A percentile compares a stretch with the other conserved stretches of the same genome.
phyloP scores from a whole-genome alignment of 1,140 invertebrate genomes.

The Papilio polytes region DNA sequence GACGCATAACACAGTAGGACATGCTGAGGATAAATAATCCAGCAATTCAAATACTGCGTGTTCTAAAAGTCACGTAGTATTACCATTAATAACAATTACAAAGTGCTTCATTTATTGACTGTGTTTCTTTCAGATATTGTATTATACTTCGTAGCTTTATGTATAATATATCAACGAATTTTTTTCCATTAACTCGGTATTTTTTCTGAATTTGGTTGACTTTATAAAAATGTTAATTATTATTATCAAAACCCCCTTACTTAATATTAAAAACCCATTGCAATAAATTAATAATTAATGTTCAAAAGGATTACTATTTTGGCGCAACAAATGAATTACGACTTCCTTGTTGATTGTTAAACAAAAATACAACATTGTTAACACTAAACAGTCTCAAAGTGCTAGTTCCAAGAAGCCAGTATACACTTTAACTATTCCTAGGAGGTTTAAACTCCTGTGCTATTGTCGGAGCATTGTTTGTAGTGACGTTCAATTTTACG shows the following conservation, averaged over 20 bases:
- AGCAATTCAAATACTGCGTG: conserved; percentile 4
- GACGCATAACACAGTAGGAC: background rate
- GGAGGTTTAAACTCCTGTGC: conserved; percentile 19
- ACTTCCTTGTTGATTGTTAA: conserved; percentile 8
- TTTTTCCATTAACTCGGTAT: background rate
- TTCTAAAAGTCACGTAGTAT: conserved; percentile 2
- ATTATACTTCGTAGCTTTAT: background rate
- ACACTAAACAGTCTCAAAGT: conserved; percentile 13
- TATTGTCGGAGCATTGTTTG: conserved; percentile 4
- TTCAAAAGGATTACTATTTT: conserved; percentile 2
- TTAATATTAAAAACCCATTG: background rate
- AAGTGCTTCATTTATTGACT: background rate
- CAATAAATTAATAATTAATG: background rate
- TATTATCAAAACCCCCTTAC: too few relatives aligned
- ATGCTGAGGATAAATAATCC: background rate
- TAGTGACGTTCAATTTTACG: background rate
- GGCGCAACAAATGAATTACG: background rate
- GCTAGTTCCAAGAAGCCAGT: conserved; percentile 8
- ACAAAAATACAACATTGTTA: conserved; percentile 16
- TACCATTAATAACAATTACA: conserved; percentile 7
- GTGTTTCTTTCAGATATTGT: background rate
- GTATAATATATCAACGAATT: background rate
- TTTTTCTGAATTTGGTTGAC: too few relatives aligned
- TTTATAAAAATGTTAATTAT: too few relatives aligned
- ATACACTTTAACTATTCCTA: conserved; percentile 12